phyloP scores from a whole-genome alignment of 2,113 vertebrate genomes.

The Eubucco bourcierii region DNA sequence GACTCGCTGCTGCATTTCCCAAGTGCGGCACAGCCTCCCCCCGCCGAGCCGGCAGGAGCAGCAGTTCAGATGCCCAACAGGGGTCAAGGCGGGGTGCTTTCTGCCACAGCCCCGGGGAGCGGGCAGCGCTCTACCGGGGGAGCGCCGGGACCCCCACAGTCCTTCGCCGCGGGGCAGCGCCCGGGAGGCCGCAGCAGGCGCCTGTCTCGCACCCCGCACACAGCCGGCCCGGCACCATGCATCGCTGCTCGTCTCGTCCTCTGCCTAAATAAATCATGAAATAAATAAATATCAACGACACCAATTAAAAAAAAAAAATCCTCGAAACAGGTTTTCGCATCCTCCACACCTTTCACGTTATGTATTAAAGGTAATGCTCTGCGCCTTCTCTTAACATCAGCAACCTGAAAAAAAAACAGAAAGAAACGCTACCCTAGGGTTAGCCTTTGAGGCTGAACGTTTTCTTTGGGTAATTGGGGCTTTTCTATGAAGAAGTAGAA shows the following conservation, averaged over 20 bases:
- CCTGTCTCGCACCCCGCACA: background rate
- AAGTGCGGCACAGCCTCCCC: background rate
- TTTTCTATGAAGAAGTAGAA: background rate
- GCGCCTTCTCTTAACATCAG: background rate
- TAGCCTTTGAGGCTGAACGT: background rate
- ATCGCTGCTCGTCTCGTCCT: background rate
- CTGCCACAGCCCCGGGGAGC: background rate
- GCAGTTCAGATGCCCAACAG: background rate
- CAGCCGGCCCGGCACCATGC: background rate
- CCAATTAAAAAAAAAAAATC: background rate
- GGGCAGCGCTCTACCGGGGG: background rate
- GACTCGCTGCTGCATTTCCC: slow-evolving; percentile 30
- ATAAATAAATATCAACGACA: background rate
- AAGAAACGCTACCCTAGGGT: background rate
- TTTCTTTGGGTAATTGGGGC: background rate
- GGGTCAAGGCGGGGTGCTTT: background rate
- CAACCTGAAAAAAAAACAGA: background rate
- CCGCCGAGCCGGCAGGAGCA: background rate
- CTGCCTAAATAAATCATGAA: background rate
- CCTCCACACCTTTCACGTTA: background rate
- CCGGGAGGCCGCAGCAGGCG: background rate
- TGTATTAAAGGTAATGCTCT: background rate
- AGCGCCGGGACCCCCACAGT: slow-evolving; percentile 36
- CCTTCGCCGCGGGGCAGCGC: background rate
- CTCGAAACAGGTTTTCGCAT: background rate